These are phyloP conservation scores for Sprattus sprattus DNA, from an alignment of 2,113 vertebrate genomes.

Conservation along the genomic window DNA sequence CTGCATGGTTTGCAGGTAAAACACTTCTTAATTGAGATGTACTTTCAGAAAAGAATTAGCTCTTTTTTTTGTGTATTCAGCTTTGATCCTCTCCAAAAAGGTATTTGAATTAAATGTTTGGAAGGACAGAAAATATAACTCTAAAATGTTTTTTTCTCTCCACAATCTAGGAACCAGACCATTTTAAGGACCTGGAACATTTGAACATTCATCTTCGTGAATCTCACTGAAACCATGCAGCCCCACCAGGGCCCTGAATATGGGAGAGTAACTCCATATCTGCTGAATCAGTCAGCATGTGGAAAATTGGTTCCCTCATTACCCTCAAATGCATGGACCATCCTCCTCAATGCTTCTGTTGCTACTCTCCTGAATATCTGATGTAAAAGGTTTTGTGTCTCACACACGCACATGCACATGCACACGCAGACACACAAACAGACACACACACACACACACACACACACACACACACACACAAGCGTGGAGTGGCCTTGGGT, in stretches of 20 bases:
- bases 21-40: not conserved
- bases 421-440: not conserved
- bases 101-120: not conserved
- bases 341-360: not conserved
- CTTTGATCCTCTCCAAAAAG: no score
- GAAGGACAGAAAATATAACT: not conserved
- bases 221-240: no score
- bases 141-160: not conserved
- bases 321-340: not conserved
- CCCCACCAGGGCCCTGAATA: no score
- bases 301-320: not conserved
- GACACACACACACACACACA: not conserved
- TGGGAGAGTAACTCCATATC: no score
- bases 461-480: slow-evolving; percentile 8
- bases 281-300: no score
- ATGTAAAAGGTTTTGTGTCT: not conserved
- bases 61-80: not conserved
- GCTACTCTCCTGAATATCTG: not conserved
- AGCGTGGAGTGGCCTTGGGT: no score
- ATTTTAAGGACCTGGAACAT: no score
- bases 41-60: not conserved
- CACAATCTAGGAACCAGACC: no score
- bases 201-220: no score
- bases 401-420: not conserved
- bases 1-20: not conserved